A percentile compares a stretch with the other conserved stretches of the same genome.
phyloP scores from a whole-genome alignment of 2,113 vertebrate species.

The Odocoileus hemionus region DNA sequence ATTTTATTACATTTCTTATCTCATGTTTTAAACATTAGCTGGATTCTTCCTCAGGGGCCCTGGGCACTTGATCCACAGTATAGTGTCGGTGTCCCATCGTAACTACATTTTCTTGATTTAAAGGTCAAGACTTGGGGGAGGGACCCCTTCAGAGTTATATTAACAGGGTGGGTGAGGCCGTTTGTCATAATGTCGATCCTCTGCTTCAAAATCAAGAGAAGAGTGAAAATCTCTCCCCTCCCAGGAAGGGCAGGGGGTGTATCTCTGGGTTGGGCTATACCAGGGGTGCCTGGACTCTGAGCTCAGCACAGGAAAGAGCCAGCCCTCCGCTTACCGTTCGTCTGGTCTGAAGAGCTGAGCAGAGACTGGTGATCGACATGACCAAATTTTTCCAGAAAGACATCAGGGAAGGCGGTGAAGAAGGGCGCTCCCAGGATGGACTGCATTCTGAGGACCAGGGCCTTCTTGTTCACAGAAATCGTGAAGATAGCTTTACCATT shows the following conservation, averaged over 20 bases:
- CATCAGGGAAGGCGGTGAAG: not conserved
- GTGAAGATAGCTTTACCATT: not conserved
- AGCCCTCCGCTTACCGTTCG: not conserved
- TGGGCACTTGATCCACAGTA: not conserved
- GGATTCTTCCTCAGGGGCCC: not conserved
- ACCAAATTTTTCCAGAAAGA: not conserved
- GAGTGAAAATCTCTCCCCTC: not conserved
- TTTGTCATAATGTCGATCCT: not conserved
- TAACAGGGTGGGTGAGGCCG: not conserved
- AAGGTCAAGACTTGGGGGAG: not conserved
- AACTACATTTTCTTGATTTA: not conserved
- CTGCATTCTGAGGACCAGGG: not conserved
- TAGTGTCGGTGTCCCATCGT: not conserved
- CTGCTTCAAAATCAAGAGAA: not conserved
- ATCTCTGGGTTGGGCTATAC: not conserved
- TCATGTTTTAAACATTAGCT: not conserved
- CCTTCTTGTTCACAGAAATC: not conserved
- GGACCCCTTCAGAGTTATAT: not conserved
- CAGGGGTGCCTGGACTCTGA: not conserved
- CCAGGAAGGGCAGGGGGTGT: not conserved
- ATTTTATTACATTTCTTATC: slow-evolving; percentile 21
- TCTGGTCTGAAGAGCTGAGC: not conserved
- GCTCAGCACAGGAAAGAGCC: not conserved
- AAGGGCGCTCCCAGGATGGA: accelerated
- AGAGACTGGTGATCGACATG: not conserved